phyloP scores from a whole-genome alignment of 2,888 invertebrate genomes.

The Celastrina argiolus region DNA sequence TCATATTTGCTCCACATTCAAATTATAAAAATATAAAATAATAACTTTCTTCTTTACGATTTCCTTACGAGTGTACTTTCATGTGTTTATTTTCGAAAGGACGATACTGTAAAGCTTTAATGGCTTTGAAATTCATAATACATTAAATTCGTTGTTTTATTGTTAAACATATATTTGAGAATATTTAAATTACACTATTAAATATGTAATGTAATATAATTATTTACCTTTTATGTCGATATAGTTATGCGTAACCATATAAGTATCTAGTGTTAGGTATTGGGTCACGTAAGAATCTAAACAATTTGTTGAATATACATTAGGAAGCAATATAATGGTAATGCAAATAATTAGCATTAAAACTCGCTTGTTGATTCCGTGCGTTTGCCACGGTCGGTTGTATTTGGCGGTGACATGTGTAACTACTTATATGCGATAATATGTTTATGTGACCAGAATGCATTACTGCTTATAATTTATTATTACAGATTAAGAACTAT shows the following conservation, averaged over 20 bases:
- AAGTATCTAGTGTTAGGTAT: background rate
- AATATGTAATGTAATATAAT: no score
- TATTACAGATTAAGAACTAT: background rate
- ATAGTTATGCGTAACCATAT: background rate
- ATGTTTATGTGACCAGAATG: background rate
- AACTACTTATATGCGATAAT: conserved; percentile 26
- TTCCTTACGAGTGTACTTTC: conserved; percentile 4
- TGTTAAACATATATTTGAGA: no score
- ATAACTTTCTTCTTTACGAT: conserved; percentile 17
- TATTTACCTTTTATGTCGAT: no score
- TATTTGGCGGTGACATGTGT: conserved; percentile 72
- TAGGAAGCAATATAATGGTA: conserved; percentile 46
- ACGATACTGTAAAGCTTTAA: background rate
- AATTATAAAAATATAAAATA: conserved; percentile 23
- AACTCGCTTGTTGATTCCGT: conserved; percentile 61
- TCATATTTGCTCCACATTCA: conserved; percentile 30
- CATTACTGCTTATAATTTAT: background rate
- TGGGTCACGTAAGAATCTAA: conserved; percentile 4
- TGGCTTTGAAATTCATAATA: background rate
- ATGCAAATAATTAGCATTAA: conserved; percentile 61
- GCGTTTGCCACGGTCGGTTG: conserved; percentile 31
- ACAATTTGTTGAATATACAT: conserved; percentile 27
- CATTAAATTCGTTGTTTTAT: no score
- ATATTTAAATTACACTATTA: no score
- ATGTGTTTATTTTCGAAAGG: background rate